These are phyloP conservation scores for Gallinago media DNA, from an alignment of 2,113 vertebrate species.

Conservation along the genomic window DNA sequence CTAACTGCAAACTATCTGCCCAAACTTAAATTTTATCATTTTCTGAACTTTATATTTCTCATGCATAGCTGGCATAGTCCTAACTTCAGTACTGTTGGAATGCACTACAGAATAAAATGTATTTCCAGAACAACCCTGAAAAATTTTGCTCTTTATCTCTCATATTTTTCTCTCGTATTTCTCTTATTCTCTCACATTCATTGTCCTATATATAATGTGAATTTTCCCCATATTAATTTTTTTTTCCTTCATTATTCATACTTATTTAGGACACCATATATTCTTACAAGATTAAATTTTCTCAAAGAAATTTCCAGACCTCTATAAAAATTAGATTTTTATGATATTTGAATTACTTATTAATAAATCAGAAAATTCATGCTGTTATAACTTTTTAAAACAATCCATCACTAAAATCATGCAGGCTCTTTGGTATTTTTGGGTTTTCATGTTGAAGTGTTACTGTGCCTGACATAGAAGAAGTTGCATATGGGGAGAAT, in stretches of 20 bases:
- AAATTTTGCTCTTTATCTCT: neutral
- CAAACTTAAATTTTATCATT: neutral
- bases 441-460: neutral
- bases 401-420: neutral
- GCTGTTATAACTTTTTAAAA: neutral
- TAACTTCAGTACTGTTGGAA: neutral
- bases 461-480: neutral
- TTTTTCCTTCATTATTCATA: neutral
- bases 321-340: neutral
- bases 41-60: neutral
- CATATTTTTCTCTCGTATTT: neutral
- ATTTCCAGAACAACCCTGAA: neutral
- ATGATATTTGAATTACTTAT: neutral
- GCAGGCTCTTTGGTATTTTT: neutral
- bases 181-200: neutral
- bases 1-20: neutral
- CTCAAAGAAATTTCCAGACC: neutral
- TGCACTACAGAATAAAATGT: neutral
- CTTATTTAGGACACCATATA: neutral
- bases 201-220: neutral
- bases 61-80: neutral
- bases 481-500: neutral
- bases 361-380: neutral
- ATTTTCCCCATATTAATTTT: neutral
- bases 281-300: neutral